Conservation (phyloP, 1,140 invertebrate species). For the Drosophila repletoides region DNA sequence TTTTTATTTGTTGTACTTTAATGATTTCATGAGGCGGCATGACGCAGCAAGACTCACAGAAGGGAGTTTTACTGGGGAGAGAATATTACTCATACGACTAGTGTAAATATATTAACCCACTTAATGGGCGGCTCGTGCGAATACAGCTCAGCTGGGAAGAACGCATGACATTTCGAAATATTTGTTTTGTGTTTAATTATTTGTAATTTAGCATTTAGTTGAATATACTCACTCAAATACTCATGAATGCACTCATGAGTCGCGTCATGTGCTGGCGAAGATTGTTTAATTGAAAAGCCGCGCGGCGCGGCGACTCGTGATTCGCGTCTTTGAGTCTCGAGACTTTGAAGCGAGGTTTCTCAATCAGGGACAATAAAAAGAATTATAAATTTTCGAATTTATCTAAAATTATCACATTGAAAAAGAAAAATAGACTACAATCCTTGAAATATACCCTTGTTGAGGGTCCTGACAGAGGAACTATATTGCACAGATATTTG, state of each 20-base stretch:
- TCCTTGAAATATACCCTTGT: no score
- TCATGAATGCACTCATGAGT: background rate
- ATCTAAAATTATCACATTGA: no score
- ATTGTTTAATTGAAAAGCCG: constrained; percentile 19
- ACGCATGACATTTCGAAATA: constrained; percentile 33
- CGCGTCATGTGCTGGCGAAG: constrained; percentile 14
- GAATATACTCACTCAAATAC: background rate
- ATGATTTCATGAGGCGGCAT: background rate
- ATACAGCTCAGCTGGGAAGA: background rate
- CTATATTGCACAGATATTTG: no score
- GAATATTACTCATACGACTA: constrained; percentile 17
- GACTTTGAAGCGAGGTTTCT: no score
- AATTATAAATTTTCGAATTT: no score
- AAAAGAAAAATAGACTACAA: no score
- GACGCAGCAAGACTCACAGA: no score
- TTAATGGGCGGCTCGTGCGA: constrained; percentile 27
- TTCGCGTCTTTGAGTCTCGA: constrained; percentile 21
- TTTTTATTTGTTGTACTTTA: background rate
- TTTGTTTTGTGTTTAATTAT: constrained; percentile 36
- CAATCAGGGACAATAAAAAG: no score
- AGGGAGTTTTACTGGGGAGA: no score
- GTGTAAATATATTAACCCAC: constrained; percentile 8
- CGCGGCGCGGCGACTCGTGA: constrained; percentile 21
- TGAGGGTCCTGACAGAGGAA: no score
- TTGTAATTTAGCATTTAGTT: constrained; percentile 12